A percentile compares a stretch with the other conserved stretches of the same genome.
Evolutionary conservation across 2,113 vertebrate genomes (phyloP).

Genomic region (Micronycteris hirsuta): DNA sequence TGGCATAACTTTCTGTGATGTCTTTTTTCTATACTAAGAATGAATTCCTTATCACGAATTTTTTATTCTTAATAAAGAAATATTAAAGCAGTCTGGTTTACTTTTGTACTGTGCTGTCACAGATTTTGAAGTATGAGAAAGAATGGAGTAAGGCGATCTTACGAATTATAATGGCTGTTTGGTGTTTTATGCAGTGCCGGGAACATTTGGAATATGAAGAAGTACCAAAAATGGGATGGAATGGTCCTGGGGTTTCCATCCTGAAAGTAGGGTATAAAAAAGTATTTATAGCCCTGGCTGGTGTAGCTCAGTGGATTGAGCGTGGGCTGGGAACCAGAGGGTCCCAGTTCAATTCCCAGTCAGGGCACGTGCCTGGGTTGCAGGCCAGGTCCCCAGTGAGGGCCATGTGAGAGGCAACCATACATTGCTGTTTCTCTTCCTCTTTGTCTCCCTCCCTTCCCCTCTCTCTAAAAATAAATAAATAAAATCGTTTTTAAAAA

Average conservation of each 20-base stretch:
- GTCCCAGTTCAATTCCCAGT: no score
- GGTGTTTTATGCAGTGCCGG: not conserved
- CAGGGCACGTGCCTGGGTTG: no score
- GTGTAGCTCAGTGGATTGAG: no score
- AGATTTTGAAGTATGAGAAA: not conserved
- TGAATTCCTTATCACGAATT: not conserved
- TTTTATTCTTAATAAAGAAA: conserved; percentile 19
- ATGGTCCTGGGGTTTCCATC: not conserved
- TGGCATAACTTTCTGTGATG: not conserved
- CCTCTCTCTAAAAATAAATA: no score
- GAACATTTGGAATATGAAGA: not conserved
- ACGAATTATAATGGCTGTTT: not conserved
- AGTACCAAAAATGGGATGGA: not conserved
- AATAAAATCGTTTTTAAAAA: no score
- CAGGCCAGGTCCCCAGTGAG: no score
- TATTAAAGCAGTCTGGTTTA: not conserved
- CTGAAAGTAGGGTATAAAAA: not conserved
- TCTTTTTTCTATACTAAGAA: not conserved
- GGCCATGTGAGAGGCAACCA: no score
- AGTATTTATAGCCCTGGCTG: no score
- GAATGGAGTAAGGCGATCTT: not conserved
- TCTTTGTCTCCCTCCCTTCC: no score
- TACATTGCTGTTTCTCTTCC: no score
- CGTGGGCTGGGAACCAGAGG: no score
- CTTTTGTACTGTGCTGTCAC: not conserved